A percentile compares a stretch with the other conserved stretches of the same genome.
Evolutionary conservation across 37 sponge, comb jelly and placozoan genomes (phyloP).

Genomic region (Bolinopsis microptera): DNA sequence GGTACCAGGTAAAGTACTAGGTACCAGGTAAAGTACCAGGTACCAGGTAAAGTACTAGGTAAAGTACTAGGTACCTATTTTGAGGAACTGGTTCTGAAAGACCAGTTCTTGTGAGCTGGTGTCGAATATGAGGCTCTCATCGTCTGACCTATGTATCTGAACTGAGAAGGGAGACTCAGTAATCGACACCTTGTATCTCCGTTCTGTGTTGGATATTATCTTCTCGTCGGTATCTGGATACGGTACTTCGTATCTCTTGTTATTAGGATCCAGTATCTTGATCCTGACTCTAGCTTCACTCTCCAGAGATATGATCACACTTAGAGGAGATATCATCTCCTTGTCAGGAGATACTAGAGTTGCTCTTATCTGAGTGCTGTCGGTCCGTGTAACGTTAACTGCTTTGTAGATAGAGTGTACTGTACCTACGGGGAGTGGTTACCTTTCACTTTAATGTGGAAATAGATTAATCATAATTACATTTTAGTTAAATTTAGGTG

Average conservation of each 20-base stretch:
- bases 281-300: neutral
- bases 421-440: too few relatives aligned
- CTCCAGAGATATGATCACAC: neutral
- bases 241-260: constrained; percentile 36
- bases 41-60: too few relatives aligned
- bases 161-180: constrained; percentile 27
- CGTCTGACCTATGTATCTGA: neutral
- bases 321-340: neutral
- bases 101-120: neutral
- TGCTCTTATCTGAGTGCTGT: neutral
- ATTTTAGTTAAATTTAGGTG: too few relatives aligned
- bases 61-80: neutral
- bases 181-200: neutral
- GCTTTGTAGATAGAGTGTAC: too few relatives aligned
- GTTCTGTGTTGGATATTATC: too few relatives aligned
- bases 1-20: too few relatives aligned
- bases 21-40: too few relatives aligned
- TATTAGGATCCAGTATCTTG: constrained; percentile 3
- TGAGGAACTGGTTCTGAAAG: constrained; percentile 42
- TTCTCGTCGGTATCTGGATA: neutral
- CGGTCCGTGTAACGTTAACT: neutral
- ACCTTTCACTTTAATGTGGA: too few relatives aligned
- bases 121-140: neutral
- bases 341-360: neutral
- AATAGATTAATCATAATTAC: too few relatives aligned